A percentile compares a stretch with the other conserved stretches of the same genome.
These are phyloP conservation scores for Drosophila putrida DNA, from an alignment of 2,888 invertebrate species.

Conservation along the genomic window DNA sequence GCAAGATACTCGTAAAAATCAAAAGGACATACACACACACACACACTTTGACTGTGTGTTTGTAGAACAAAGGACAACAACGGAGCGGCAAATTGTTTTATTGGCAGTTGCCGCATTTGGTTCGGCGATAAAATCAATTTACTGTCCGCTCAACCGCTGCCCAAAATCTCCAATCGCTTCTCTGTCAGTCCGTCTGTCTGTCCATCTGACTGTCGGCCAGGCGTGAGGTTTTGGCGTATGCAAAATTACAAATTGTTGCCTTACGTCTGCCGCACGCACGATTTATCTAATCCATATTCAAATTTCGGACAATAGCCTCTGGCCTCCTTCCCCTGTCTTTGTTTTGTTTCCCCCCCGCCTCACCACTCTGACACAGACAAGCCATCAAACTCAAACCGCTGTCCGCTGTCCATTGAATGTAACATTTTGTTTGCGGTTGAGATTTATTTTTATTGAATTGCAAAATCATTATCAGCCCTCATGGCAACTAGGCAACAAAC, in stretches of 20 bases:
- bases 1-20: slow-evolving; percentile 30
- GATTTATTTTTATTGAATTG: slow-evolving; percentile 80
- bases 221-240: slow-evolving; percentile 64
- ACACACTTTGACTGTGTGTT: slow-evolving; percentile 21
- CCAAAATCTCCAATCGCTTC: slow-evolving; percentile 34
- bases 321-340: not conserved
- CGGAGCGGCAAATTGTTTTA: slow-evolving; percentile 74
- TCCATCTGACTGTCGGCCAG: slow-evolving; percentile 22
- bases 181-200: not conserved
- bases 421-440: slow-evolving; percentile 72
- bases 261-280: slow-evolving; percentile 65
- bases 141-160: slow-evolving; percentile 53
- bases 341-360: not conserved
- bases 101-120: slow-evolving; percentile 74
- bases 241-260: slow-evolving; percentile 65
- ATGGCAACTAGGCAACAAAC: slow-evolving; percentile 9
- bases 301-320: slow-evolving; percentile 64
- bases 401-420: slow-evolving; percentile 54
- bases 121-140: slow-evolving; percentile 77
- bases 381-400: slow-evolving; percentile 28
- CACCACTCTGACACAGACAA: slow-evolving; percentile 2
- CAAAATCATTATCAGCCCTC: slow-evolving; percentile 58
- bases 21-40: slow-evolving; percentile 22
- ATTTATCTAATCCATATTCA: slow-evolving; percentile 80
- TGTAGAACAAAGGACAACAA: slow-evolving; percentile 55